Percentiles rank a stretch among this genome's conserved stretches.
Conservation (phyloP, 1,140 invertebrate species). For the Phthorimaea operculella region DNA sequence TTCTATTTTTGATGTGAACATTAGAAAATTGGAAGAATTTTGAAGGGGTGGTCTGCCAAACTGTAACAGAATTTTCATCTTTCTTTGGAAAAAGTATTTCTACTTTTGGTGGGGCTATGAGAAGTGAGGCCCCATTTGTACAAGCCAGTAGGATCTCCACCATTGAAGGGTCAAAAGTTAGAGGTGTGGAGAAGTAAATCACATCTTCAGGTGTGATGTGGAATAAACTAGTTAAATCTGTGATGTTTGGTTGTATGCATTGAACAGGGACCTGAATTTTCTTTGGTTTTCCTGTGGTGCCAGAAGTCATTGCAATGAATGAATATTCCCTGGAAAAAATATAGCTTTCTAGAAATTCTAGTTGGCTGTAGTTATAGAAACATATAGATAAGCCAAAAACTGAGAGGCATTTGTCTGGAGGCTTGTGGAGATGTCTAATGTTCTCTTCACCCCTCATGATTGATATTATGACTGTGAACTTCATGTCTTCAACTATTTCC, state of each 20-base stretch:
- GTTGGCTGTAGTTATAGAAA: conserved; percentile 32
- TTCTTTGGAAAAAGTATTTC: conserved; percentile 57
- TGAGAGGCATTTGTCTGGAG: conserved; percentile 38
- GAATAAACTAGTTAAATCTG: conserved; percentile 69
- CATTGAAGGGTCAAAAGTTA: conserved; percentile 86
- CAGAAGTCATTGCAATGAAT: conserved; percentile 73
- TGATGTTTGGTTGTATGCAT: conserved; percentile 74
- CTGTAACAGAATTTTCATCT: conserved; percentile 66
- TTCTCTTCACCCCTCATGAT: conserved; percentile 26
- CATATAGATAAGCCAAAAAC: conserved; percentile 43
- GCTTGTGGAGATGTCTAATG: conserved; percentile 31
- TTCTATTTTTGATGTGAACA: conserved; percentile 64
- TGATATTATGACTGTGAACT: conserved; percentile 38
- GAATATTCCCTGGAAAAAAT: conserved; percentile 37
- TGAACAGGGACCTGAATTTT: conserved; percentile 71
- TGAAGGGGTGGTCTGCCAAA: conserved; percentile 83
- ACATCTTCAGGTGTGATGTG: conserved; percentile 68
- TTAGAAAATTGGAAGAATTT: conserved; percentile 72
- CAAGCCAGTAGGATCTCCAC: conserved; percentile 80
- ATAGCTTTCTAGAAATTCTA: conserved; percentile 10
- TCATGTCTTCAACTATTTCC: conserved; percentile 27
- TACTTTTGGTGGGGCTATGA: conserved; percentile 71
- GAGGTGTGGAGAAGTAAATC: conserved; percentile 77
- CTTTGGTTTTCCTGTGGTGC: conserved; percentile 74
- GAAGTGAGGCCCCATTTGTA: conserved; percentile 71